Conservation (phyloP, 2,888 invertebrate species). For the Mayetiola destructor region DNA sequence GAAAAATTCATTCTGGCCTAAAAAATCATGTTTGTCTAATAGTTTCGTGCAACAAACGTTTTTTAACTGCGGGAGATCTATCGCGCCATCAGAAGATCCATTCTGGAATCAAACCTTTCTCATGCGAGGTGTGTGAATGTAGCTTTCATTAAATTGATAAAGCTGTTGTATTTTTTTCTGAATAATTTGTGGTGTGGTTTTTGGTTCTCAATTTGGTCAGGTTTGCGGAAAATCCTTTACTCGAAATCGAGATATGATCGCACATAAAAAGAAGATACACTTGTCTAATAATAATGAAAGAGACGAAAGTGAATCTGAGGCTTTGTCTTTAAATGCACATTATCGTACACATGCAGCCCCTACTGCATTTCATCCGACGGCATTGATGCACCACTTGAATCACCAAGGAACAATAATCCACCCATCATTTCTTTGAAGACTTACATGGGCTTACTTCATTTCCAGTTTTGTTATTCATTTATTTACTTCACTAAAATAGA, state of each 20-base stretch:
- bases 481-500: too few species aligned
- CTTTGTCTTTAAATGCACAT: slow-evolving; percentile 30
- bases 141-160: too few species aligned
- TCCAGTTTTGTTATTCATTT: too few species aligned
- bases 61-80: slow-evolving; percentile 42
- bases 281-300: slow-evolving; percentile 16
- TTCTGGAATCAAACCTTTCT: slow-evolving; percentile 41
- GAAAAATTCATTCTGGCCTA: slow-evolving; percentile 47
- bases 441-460: too few species aligned
- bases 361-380: not conserved
- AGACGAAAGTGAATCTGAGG: slow-evolving; percentile 24
- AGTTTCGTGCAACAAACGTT: slow-evolving; percentile 44
- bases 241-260: slow-evolving; percentile 42
- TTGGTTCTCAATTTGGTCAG: slow-evolving; percentile 45
- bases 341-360: slow-evolving; percentile 28
- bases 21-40: slow-evolving; percentile 44
- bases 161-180: too few species aligned
- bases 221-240: slow-evolving; percentile 42
- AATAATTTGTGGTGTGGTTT: too few species aligned
- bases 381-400: slow-evolving; percentile 18
- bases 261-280: slow-evolving; percentile 34
- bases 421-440: too few species aligned
- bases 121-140: too few species aligned
- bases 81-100: slow-evolving; percentile 46
- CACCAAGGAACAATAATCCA: slow-evolving; percentile 28